Percentiles rank a stretch among this genome's conserved stretches.
These are phyloP conservation scores for Lamproptera curius DNA, from an alignment of 2,888 invertebrate genomes.

Conservation along the genomic window DNA sequence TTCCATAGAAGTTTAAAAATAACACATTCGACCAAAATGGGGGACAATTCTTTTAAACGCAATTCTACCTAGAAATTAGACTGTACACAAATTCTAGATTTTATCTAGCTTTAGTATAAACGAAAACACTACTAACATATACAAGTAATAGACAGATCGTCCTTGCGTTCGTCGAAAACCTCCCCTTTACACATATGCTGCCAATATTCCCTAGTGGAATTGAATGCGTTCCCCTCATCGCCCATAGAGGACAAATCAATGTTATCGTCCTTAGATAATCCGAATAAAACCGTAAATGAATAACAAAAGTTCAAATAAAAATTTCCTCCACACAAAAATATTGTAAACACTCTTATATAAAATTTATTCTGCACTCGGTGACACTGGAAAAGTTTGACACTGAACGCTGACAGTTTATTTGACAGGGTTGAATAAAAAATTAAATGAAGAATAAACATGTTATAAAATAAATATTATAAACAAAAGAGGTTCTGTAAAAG, in stretches of 20 bases:
- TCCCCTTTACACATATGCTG: slow-evolving; percentile 42
- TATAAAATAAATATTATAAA: too few relatives aligned
- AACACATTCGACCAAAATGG: too few relatives aligned
- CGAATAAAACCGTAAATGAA: slow-evolving; percentile 37
- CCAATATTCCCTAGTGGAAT: slow-evolving; percentile 60
- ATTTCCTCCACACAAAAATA: slow-evolving; percentile 30
- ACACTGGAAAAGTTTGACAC: slow-evolving; percentile 34
- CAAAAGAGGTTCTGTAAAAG: too few relatives aligned
- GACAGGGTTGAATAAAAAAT: too few relatives aligned
- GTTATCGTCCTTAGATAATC: slow-evolving; percentile 57
- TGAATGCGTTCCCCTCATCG: slow-evolving; percentile 51
- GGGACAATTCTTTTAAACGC: too few relatives aligned
- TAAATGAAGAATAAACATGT: too few relatives aligned
- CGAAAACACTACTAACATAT: slow-evolving; percentile 28
- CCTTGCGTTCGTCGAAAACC: slow-evolving; percentile 25
- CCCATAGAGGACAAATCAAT: slow-evolving; percentile 40
- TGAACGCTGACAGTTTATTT: slow-evolving; percentile 20
- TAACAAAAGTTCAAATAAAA: slow-evolving; percentile 24
- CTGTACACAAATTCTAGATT: too few relatives aligned
- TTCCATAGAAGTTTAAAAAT: too few relatives aligned
- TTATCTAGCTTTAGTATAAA: not conserved
- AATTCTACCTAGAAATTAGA: too few relatives aligned
- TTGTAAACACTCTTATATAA: slow-evolving; percentile 31
- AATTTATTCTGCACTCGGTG: slow-evolving; percentile 29
- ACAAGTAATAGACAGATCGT: slow-evolving; percentile 37